A percentile compares a stretch with the other conserved stretches of the same genome.
Evolutionary conservation across 2,797 vertebrate genomes (phyloP).

Genomic region (Clarias pachynema): DNA sequence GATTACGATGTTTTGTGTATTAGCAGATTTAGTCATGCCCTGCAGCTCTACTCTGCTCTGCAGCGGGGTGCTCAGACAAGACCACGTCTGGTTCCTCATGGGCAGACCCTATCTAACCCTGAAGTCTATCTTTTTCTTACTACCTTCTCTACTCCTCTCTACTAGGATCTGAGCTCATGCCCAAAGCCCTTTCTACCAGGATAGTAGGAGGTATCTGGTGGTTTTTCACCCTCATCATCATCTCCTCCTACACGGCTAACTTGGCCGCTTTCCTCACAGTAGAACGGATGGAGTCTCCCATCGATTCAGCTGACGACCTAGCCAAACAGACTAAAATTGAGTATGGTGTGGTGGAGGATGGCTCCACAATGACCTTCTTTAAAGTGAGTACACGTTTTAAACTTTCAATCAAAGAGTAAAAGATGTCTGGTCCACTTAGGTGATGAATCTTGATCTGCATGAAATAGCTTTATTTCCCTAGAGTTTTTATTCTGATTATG

Average conservation of each 20-base stretch:
- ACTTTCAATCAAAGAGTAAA: not conserved
- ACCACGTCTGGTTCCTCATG: conserved; percentile 41
- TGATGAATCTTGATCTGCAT: not conserved
- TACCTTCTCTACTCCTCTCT: conserved; percentile 62
- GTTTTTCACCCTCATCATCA: conserved; percentile 99
- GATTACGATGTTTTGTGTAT: conserved; percentile 11
- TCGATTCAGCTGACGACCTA: conserved; percentile 96
- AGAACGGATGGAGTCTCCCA: conserved; percentile 91
- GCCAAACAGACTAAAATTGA: conserved; percentile 99
- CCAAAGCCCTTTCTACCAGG: conserved; percentile 98
- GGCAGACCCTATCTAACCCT: conserved; percentile 57
- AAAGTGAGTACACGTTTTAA: conserved; percentile 79
- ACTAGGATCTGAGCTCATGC: conserved; percentile 99
- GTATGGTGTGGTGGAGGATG: conserved; percentile 94
- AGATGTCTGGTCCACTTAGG: no score
- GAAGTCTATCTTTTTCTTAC: conserved; percentile 30
- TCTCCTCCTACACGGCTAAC: conserved; percentile 99
- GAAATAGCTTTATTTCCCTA: not conserved
- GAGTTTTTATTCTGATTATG: not conserved
- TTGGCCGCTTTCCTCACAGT: conserved; percentile 98
- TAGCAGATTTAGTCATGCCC: conserved; percentile 35
- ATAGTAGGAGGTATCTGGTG: conserved; percentile 99
- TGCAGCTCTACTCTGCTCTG: conserved; percentile 62
- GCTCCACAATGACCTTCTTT: conserved; percentile 97
- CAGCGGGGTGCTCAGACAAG: conserved; percentile 38